Percentiles rank a stretch among this genome's conserved stretches.
Evolutionary conservation across 2,113 vertebrate species (phyloP).

Genomic region (Ciconia stormi): DNA sequence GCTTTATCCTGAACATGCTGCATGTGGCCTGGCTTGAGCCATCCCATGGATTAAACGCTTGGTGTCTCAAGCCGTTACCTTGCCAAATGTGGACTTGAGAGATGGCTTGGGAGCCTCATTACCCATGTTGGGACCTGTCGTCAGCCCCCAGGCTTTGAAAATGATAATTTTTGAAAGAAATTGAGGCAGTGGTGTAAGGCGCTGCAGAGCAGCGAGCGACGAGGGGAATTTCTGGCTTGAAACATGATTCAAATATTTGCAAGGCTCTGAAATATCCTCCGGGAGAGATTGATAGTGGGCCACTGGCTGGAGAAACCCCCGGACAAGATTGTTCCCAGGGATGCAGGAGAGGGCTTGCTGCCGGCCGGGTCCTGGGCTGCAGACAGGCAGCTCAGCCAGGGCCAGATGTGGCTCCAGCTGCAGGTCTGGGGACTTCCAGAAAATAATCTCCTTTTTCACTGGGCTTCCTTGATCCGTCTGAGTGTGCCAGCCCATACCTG

Average conservation of each 20-base stretch:
- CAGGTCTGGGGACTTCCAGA: neutral
- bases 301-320: rapidly evolving
- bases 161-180: neutral
- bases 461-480: rapidly evolving
- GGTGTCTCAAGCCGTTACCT: rapidly evolving
- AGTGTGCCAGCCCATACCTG: neutral
- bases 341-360: neutral
- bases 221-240: neutral
- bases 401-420: neutral
- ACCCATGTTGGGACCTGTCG: rapidly evolving
- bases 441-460: neutral
- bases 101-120: neutral
- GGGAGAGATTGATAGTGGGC: rapidly evolving
- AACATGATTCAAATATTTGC: rapidly evolving
- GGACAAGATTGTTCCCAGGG: rapidly evolving
- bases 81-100: neutral
- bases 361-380: rapidly evolving
- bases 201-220: rapidly evolving
- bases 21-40: neutral
- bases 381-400: neutral
- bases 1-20: neutral
- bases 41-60: rapidly evolving
- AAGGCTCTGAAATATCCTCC: neutral
- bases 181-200: neutral
- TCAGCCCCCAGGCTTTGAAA: neutral